phyloP scores from a whole-genome alignment of 2,888 invertebrate species.

The Ormyrus rosae region DNA sequence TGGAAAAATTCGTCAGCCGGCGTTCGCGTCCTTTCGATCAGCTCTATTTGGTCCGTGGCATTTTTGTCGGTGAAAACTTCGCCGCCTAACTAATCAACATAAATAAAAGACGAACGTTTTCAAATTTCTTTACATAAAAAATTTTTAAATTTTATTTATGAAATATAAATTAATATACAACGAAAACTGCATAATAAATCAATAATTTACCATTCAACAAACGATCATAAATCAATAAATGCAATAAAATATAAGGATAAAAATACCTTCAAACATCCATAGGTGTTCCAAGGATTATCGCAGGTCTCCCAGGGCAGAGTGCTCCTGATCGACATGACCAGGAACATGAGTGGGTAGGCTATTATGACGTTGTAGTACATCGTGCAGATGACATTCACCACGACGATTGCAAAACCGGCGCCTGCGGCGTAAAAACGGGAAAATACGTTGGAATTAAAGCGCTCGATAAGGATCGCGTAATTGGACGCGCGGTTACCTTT shows the following conservation, averaged over 20 bases:
- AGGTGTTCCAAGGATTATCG: conserved; percentile 89
- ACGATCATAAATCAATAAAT: background rate
- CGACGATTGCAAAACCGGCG: conserved; percentile 88
- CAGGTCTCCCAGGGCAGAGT: conserved; percentile 88
- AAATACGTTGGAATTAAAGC: conserved; percentile 5
- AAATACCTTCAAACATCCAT: conserved; percentile 81
- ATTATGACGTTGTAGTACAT: conserved; percentile 91
- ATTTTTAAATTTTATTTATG: too few relatives aligned
- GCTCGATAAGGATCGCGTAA: background rate
- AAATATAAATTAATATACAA: too few relatives aligned
- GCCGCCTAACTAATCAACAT: conserved; percentile 69
- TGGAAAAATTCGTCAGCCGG: conserved; percentile 91
- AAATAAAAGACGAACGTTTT: background rate
- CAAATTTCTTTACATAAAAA: conserved; percentile 59
- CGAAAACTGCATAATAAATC: too few relatives aligned
- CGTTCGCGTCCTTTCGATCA: conserved; percentile 77
- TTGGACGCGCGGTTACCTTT: conserved; percentile 81
- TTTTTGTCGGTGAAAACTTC: conserved; percentile 57
- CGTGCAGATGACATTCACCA: conserved; percentile 88
- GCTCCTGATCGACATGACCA: conserved; percentile 82
- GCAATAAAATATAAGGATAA: background rate
- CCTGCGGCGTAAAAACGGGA: conserved; percentile 77
- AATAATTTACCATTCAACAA: too few relatives aligned
- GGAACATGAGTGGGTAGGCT: conserved; percentile 89
- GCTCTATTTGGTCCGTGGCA: conserved; percentile 55